These are phyloP conservation scores for Channa maculata DNA, from an alignment of 2,113 vertebrate genomes.

Conservation along the genomic window DNA sequence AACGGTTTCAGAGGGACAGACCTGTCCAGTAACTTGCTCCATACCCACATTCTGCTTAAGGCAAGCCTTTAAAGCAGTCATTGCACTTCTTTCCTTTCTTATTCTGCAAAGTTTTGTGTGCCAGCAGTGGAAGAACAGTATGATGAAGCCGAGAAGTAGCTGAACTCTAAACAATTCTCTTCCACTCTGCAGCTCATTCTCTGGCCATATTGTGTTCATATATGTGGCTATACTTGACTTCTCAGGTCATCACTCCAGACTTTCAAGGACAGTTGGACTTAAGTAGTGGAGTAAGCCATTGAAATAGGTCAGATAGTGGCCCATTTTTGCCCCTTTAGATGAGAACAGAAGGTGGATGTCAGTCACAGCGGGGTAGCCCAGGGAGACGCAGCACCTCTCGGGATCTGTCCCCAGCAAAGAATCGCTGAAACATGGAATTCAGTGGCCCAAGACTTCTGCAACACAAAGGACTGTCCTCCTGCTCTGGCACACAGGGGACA, in stretches of 20 bases:
- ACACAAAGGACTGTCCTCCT: conserved; percentile 78
- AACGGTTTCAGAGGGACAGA: conserved; percentile 60
- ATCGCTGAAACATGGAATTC: conserved; percentile 84
- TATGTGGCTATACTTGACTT: conserved; percentile 37
- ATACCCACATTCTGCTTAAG: conserved; percentile 45
- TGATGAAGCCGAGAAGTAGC: conserved; percentile 18
- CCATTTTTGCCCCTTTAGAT: conserved; percentile 73
- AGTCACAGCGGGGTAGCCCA: conserved; percentile 73
- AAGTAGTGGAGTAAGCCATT: conserved; percentile 65
- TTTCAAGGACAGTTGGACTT: conserved; percentile 57
- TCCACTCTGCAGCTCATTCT: conserved; percentile 1
- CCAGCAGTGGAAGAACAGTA: conserved; percentile 12
- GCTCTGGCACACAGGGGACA: conserved; percentile 74
- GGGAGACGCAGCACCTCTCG: conserved; percentile 72
- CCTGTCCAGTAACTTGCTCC: conserved; percentile 52
- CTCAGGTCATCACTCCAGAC: conserved; percentile 41
- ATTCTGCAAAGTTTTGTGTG: conserved; percentile 26
- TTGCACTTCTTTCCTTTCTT: conserved; percentile 33
- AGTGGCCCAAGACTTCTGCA: conserved; percentile 77
- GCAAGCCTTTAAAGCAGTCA: conserved; percentile 56
- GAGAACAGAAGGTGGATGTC: conserved; percentile 84
- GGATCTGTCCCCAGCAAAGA: conserved; percentile 82
- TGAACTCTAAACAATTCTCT: conserved; percentile 7
- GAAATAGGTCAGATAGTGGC: conserved; percentile 82
- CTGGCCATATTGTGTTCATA: neutral